phyloP scores from a whole-genome alignment of 1,140 invertebrate genomes.

The Apis mellifera region Amel_HAv3.1 CM009937.2:11953001-11953500 shows the following conservation, averaged over 20 bases:
- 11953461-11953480: background rate
- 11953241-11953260: conserved; percentile 78
- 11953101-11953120: conserved; percentile 62
- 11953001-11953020: conserved; percentile 27
- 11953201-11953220: conserved; percentile 34
- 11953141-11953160: background rate
- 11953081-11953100: conserved; percentile 68
- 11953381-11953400: background rate
- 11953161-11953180: background rate
- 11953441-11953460: conserved; percentile 33
- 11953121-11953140: background rate
- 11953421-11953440: conserved; percentile 10
- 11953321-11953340: conserved; percentile 49
- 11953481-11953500: too few relatives aligned
- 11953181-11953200: background rate
- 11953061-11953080: conserved; percentile 72
- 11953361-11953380: conserved; percentile 11
- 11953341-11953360: conserved; percentile 31
- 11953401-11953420: conserved; percentile 46
- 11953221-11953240: conserved; percentile 77
- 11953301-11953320: conserved; percentile 66
- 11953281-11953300: conserved; percentile 75
- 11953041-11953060: conserved; percentile 75
- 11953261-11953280: conserved; percentile 72
- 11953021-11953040: conserved; percentile 62